phyloP scores from a whole-genome alignment of 2,888 invertebrate species.

The Chesias legatella region DNA sequence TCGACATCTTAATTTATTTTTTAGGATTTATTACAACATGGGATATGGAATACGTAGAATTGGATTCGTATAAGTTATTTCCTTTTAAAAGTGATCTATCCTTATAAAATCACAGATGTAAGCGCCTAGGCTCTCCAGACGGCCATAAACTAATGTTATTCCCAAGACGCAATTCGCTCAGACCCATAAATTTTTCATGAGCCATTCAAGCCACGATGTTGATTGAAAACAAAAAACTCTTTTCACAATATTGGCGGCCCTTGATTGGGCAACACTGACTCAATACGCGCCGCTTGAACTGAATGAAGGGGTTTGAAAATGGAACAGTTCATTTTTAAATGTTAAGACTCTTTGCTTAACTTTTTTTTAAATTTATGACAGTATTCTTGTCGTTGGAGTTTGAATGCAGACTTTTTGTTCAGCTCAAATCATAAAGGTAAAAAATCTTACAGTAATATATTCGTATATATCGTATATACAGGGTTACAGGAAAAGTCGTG shows the following conservation, averaged over 20 bases:
- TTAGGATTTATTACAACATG: too few relatives aligned
- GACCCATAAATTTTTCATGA: constrained; percentile 75
- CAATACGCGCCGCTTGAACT: constrained; percentile 7
- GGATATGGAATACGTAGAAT: too few relatives aligned
- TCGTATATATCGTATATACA: too few relatives aligned
- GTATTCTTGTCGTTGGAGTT: too few relatives aligned
- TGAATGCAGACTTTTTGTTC: too few relatives aligned
- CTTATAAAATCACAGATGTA: constrained; percentile 19
- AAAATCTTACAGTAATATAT: too few relatives aligned
- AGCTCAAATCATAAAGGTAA: too few relatives aligned
- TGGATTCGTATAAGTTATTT: background rate
- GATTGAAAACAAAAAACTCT: constrained; percentile 64
- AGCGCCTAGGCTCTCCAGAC: constrained; percentile 18
- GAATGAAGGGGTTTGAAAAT: constrained; percentile 15
- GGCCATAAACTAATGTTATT: constrained; percentile 71
- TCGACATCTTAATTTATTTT: too few relatives aligned
- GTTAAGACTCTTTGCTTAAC: too few relatives aligned
- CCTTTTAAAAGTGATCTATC: constrained; percentile 5
- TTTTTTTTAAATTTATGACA: too few relatives aligned
- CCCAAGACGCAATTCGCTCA: constrained; percentile 57
- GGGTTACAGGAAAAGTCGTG: too few relatives aligned
- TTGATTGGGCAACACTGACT: constrained; percentile 41
- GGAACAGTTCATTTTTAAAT: constrained; percentile 13
- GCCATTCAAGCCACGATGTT: constrained; percentile 54
- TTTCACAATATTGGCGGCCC: constrained; percentile 53